phyloP scores from a whole-genome alignment of 2,113 vertebrate genomes.

The Aegotheles bennettii region DNA sequence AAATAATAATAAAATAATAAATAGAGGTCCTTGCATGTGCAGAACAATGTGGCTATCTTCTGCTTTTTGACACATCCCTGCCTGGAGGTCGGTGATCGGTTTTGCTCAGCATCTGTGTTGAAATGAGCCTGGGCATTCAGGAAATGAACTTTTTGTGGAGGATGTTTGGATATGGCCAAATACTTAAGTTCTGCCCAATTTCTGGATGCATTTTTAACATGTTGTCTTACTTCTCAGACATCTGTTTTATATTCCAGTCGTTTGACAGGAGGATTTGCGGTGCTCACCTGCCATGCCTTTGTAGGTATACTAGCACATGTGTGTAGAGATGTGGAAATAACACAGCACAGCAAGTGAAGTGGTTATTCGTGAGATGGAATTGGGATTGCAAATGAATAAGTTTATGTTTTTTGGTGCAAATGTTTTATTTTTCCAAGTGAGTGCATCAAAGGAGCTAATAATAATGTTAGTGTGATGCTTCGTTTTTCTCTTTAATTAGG shows the following conservation, averaged over 20 bases:
- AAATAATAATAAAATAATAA: conserved; percentile 68
- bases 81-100: neutral
- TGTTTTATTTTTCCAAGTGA: neutral
- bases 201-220: neutral
- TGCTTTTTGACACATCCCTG: conserved; percentile 30
- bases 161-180: neutral
- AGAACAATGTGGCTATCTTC: neutral
- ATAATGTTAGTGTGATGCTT: neutral
- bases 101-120: neutral
- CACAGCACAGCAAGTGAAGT: neutral
- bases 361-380: neutral
- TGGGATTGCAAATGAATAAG: neutral
- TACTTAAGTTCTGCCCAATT: neutral
- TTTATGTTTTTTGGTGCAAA: neutral
- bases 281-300: neutral
- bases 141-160: neutral
- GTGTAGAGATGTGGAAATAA: neutral
- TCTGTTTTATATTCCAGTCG: neutral
- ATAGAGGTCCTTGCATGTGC: neutral
- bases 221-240: neutral
- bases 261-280: neutral
- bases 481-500: neutral
- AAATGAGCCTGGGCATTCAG: neutral
- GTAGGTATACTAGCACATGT: neutral
- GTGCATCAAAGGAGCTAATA: neutral